Evolutionary conservation across 2,888 invertebrate species (phyloP), one percentile per base, ranked within the genome.

Genomic region (Noctua fimbriata): DNA sequence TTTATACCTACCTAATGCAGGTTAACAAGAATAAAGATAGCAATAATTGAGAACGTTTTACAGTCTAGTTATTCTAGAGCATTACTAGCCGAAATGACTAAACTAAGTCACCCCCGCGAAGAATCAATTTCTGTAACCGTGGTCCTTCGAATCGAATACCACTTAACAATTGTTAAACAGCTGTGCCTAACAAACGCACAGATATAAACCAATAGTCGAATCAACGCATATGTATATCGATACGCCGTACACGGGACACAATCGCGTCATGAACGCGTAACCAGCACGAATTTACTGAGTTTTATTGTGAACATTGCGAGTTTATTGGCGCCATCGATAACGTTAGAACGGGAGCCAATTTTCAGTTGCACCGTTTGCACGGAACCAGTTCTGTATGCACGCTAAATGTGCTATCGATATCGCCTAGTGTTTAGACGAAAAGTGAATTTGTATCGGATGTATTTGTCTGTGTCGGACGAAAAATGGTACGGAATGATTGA

Each of bases 311-410:
- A 78, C 82, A 85, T 87, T 84, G 84, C 82, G 83, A 86, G 82
- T 90, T 90, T 89, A 90, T 90, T 84, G 80, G 83, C 36, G 63
- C 78, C 89, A 90, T 90, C 89, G 89, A 88, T 88, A 90, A 86
- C 89, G 80, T 77, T 76, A 76, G 73, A 87, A 81, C 70, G 72
- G 73, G 70, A 84, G 82, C 82, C 90, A 89, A 89, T 89, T 87
- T 90, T 87, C 89, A 81, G 88, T 90, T 83, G 89, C 85, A 83
- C 77, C 76, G 79, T 87, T 85, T 84, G 84, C 87, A 81, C 81
- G 75, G 79, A 74, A 76, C 73, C 76, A 70, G 73, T 72, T 76
- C 70, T 77, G 66, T 75, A 78, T 88, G 84, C 87, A 86, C 81
- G 72, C 75, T 86, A 73, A 88, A 88, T 86, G 82, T 73, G 86